Conservation (phyloP, 2,888 invertebrate species). For the Leptopilina myrica region DNA sequence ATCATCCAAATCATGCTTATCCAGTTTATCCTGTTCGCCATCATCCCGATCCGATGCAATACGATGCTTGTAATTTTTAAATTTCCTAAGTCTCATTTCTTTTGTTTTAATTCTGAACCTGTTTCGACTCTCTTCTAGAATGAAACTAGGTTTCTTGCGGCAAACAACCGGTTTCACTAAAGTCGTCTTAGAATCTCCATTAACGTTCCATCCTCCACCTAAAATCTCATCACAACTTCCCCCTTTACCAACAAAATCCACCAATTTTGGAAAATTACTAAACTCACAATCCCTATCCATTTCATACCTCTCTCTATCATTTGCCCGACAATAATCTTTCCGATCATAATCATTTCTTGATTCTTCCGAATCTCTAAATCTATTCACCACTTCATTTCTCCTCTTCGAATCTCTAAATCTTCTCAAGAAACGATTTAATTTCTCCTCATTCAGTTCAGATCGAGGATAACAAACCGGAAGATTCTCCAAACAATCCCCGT, state of each 20-base stretch:
- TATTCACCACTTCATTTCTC: slow-evolving; percentile 59
- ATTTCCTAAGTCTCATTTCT: slow-evolving; percentile 60
- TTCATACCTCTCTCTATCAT: slow-evolving; percentile 32
- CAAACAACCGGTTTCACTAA: slow-evolving; percentile 56
- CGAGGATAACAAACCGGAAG: slow-evolving; percentile 49
- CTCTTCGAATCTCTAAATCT: slow-evolving; percentile 46
- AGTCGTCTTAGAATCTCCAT: slow-evolving; percentile 32
- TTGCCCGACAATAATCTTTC: slow-evolving; percentile 18
- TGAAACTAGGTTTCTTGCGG: slow-evolving; percentile 54
- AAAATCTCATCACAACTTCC: slow-evolving; percentile 24
- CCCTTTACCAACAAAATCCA: slow-evolving; percentile 60
- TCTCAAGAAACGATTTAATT: slow-evolving; percentile 55
- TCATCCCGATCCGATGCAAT: slow-evolving; percentile 36
- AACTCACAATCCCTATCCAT: background rate
- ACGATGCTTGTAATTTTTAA: slow-evolving; percentile 60
- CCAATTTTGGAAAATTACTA: slow-evolving; percentile 62
- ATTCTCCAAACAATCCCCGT: slow-evolving; percentile 58
- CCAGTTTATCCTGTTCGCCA: background rate
- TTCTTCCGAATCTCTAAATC: slow-evolving; percentile 33
- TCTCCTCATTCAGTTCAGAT: slow-evolving; percentile 55
- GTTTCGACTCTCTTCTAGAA: slow-evolving; percentile 54
- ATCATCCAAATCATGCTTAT: slow-evolving; percentile 16
- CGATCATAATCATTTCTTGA: background rate
- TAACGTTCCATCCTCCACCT: slow-evolving; percentile 47
- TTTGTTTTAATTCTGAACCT: slow-evolving; percentile 55